Evolutionary conservation across 2,888 invertebrate species (phyloP).

Genomic region (Lycia hirtaria): DNA sequence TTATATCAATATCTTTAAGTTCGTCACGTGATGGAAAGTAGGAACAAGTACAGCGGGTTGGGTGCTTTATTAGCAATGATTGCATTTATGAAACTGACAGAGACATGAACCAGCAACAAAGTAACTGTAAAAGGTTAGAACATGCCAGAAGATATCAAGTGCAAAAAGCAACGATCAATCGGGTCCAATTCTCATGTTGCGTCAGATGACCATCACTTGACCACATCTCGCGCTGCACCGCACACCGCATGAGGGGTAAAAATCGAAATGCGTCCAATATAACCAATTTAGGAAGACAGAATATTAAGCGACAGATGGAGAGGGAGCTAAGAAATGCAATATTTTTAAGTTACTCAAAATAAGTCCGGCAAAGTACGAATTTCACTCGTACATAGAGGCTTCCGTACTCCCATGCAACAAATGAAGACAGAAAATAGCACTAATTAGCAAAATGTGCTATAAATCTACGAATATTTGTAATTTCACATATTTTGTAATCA

Average conservation of each 20-base stretch:
- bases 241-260: constrained; percentile 20
- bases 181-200: constrained; percentile 1
- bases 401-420: no score
- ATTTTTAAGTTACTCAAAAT: neutral
- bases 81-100: no score
- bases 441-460: no score
- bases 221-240: neutral
- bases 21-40: no score
- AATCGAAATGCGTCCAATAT: constrained; percentile 38
- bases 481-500: no score
- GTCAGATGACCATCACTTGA: constrained; percentile 4
- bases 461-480: no score
- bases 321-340: neutral
- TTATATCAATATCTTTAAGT: no score
- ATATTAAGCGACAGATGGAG: neutral
- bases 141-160: neutral
- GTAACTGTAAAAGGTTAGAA: neutral
- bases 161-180: constrained; percentile 3
- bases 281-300: constrained; percentile 14
- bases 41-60: no score
- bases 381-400: no score
- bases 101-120: neutral
- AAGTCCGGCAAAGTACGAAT: no score
- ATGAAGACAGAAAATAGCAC: no score
- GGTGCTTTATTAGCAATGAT: no score